phyloP scores from a whole-genome alignment of 2,888 invertebrate genomes.

The Dolichomitus sp. region DNA sequence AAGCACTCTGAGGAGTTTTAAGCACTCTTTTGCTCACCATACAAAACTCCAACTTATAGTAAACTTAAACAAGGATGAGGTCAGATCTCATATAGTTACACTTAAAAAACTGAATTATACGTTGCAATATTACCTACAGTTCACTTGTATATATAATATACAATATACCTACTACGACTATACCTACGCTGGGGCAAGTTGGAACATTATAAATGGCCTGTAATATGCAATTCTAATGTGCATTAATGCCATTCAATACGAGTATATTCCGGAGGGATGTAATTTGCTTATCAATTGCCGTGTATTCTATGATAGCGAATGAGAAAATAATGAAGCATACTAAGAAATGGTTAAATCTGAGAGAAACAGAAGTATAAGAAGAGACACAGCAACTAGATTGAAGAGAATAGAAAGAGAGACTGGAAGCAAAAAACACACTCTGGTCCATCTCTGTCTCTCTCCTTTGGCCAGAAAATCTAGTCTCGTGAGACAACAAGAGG shows the following conservation, averaged over 20 bases:
- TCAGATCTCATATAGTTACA: no score
- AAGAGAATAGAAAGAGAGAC: slow-evolving; percentile 7
- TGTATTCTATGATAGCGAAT: background rate
- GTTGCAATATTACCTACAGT: no score
- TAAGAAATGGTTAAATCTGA: background rate
- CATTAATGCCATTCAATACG: background rate
- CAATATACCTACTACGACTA: no score
- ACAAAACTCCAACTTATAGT: no score
- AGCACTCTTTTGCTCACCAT: no score
- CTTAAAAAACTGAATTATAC: no score
- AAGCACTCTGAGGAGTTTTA: no score
- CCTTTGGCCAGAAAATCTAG: background rate
- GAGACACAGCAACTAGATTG: background rate
- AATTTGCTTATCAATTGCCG: background rate
- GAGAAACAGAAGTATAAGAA: background rate
- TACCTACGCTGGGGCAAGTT: no score
- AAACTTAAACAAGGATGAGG: no score
- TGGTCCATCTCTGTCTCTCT: background rate
- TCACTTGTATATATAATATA: no score
- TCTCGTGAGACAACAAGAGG: slow-evolving; percentile 73
- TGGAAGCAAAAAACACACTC: slow-evolving; percentile 2
- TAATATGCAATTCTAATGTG: background rate
- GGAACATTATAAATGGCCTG: no score
- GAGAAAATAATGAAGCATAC: background rate
- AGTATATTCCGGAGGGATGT: background rate